A percentile compares a stretch with the other conserved stretches of the same genome.
Evolutionary conservation across 1,140 invertebrate species (phyloP).

Genomic region (Carposina sasakii): DNA sequence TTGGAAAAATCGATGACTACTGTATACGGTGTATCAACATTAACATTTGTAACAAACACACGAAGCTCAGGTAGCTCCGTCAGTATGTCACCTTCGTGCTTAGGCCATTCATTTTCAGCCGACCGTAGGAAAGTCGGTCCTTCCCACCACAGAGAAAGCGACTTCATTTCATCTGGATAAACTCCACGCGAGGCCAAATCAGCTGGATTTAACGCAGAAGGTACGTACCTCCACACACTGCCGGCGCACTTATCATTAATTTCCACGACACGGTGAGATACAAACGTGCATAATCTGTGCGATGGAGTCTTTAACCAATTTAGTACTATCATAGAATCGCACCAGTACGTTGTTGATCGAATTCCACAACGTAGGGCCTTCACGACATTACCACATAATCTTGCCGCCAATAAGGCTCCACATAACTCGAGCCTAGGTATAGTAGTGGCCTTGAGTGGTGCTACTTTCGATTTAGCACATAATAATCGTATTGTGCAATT

Average conservation of each 20-base stretch:
- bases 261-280: background rate
- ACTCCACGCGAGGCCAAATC: background rate
- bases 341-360: background rate
- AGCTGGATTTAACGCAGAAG: background rate
- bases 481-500: background rate
- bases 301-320: background rate
- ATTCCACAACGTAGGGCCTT: background rate
- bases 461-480: background rate
- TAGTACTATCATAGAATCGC: background rate
- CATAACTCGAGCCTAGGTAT: background rate
- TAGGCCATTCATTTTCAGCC: background rate
- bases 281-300: background rate
- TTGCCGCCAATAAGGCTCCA: background rate
- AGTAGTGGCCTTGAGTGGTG: background rate
- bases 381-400: background rate
- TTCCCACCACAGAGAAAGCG: background rate
- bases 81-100: background rate
- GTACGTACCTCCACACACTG: background rate
- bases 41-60: background rate
- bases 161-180: background rate
- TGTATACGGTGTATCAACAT: background rate
- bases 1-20: background rate
- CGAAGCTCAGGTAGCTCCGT: slow-evolving; percentile 1
- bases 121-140: background rate
- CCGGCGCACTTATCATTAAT: background rate